Evolutionary conservation across 2,113 vertebrate genomes (phyloP), one percentile per base, ranked within the genome.

Genomic region (Felis chaus): DNA sequence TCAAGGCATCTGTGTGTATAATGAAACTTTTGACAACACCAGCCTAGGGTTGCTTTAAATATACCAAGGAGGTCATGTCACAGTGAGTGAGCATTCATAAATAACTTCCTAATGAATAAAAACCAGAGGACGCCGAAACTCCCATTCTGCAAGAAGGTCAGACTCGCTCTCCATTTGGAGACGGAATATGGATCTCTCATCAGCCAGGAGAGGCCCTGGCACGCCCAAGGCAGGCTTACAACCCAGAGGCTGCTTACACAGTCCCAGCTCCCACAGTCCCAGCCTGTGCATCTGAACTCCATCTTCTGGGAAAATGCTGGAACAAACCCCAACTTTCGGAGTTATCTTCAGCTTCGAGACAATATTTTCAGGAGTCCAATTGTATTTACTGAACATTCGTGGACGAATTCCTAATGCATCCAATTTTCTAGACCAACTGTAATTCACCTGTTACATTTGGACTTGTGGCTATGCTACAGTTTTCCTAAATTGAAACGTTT

Each of bases 401-500:
- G 27, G 89, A 65, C 48, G n/a, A 63, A n/a, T 94, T 94, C 36
- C 53, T 81, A 95, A 87, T 48, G 57, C 53, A 74, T 81, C 57
- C 31, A 41, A 92, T 90, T 92, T 95, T 95, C 89, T 84, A 89
- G 74, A 69, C 55, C 33, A 84, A 76, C 89, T 82, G 2, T 81
- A 86, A 94, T 88, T 96, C 92, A 96, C 90, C 76, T 97, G 80
- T 84, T 95, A 88, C 53, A 61, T 86, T 92, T 84, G 90, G 92
- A 94, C 76, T 96, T 95, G 85, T 53, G 63, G 41, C 95, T 81
- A 36, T 90, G 92, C 87, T 92, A 53, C 63, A 21, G 83, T 95
- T 97, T 96, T 94, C 73, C 90, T 94, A 96, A 97, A 97, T 86
- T 90, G 90, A 98, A 97, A 96, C 19, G 86, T 96, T 96, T 95